Conservation (phyloP, 2,797 vertebrate species). For the Silurus lanzhouensis region DNA sequence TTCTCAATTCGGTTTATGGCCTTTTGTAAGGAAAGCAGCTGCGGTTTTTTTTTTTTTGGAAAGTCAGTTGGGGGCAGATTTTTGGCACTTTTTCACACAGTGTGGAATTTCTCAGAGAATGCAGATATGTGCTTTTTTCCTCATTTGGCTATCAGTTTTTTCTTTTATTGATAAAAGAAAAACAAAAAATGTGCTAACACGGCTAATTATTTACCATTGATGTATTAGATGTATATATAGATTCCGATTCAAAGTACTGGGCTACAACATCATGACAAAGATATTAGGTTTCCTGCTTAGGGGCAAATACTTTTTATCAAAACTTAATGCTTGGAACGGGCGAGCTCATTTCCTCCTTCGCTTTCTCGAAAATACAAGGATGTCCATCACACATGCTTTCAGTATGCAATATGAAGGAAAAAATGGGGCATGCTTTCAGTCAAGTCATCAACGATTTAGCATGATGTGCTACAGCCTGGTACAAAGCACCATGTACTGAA, state of each 20-base stretch:
- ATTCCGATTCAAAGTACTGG: neutral
- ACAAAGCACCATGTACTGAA: neutral
- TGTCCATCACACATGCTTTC: too few species aligned
- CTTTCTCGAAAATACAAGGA: neutral
- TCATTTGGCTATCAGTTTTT: neutral
- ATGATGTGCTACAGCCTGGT: neutral
- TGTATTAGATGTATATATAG: neutral
- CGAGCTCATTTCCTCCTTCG: neutral
- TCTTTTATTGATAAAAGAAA: too few species aligned
- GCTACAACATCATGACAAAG: neutral
- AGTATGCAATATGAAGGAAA: neutral
- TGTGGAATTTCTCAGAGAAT: neutral
- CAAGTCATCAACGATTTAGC: neutral
- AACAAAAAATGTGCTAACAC: too few species aligned
- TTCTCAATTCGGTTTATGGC: neutral
- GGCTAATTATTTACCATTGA: neutral
- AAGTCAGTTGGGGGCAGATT: neutral
- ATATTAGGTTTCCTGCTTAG: neutral
- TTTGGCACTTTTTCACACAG: slow-evolving; percentile 42
- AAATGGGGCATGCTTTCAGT: neutral
- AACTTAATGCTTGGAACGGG: neutral
- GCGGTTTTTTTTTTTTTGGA: neutral
- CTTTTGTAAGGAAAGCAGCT: slow-evolving; percentile 15
- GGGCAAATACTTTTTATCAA: neutral
- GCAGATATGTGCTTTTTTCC: neutral